Evolutionary conservation across 1,140 invertebrate species (phyloP).

Genomic region (Venustaconcha ellipsiformis): DNA sequence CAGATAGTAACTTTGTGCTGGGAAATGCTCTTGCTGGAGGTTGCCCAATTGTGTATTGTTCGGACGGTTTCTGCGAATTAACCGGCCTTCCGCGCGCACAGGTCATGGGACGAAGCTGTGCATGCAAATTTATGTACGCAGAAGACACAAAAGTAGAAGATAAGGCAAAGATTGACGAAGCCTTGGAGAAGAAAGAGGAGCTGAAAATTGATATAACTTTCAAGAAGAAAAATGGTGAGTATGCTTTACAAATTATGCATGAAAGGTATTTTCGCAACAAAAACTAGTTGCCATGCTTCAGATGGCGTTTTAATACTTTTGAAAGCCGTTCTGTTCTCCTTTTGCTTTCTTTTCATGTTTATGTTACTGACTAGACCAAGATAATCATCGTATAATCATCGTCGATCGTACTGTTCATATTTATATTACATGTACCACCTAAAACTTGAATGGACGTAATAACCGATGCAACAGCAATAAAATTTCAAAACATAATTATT

Average conservation of each 20-base stretch:
- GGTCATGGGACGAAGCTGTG: slow-evolving; percentile 88
- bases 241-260: not conserved
- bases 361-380: too few relatives aligned
- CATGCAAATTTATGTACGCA: slow-evolving; percentile 95
- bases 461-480: too few relatives aligned
- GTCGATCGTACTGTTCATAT: too few relatives aligned
- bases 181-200: slow-evolving; percentile 89
- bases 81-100: slow-evolving; percentile 93
- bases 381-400: too few relatives aligned
- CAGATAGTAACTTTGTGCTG: slow-evolving; percentile 98
- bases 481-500: too few relatives aligned
- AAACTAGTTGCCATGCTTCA: too few relatives aligned
- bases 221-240: slow-evolving; percentile 93
- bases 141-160: slow-evolving; percentile 90
- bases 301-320: too few relatives aligned
- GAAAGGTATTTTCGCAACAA: too few relatives aligned
- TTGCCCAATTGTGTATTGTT: slow-evolving; percentile 97
- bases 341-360: too few relatives aligned
- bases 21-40: slow-evolving; percentile 94
- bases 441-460: too few relatives aligned
- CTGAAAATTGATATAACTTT: slow-evolving; percentile 94
- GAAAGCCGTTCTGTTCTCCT: too few relatives aligned
- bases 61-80: slow-evolving; percentile 97
- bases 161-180: slow-evolving; percentile 88
- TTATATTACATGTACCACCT: too few relatives aligned